Conservation (phyloP, 92 coral and sea anemone genomes). For the Bergia sp. region DNA sequence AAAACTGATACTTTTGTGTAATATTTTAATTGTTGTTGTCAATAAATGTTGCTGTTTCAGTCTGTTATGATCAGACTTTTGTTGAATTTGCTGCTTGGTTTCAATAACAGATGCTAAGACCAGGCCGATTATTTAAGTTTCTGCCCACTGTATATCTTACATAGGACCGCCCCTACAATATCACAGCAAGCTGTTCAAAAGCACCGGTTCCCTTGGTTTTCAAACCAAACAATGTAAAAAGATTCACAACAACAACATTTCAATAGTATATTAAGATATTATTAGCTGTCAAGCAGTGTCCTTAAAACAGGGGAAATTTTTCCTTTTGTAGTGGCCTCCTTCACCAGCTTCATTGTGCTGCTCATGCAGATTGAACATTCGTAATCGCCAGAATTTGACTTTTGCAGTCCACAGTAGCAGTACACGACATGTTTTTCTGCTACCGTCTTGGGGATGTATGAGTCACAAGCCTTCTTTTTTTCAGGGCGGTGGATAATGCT, state of each 20-base stretch:
- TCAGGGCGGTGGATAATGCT: slow-evolving; percentile 27
- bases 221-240: slow-evolving; percentile 38
- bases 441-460: slow-evolving; percentile 65
- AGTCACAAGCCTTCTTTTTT: slow-evolving; percentile 49
- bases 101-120: slow-evolving; percentile 31
- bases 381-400: slow-evolving; percentile 37
- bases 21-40: slow-evolving; percentile 39
- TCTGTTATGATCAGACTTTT: slow-evolving; percentile 25
- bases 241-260: slow-evolving; percentile 22
- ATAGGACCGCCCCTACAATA: slow-evolving; percentile 1
- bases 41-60: slow-evolving; percentile 25
- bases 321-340: slow-evolving; percentile 34
- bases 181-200: slow-evolving; percentile 44
- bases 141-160: background rate
- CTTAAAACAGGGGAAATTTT: slow-evolving; percentile 25
- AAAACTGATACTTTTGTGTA: slow-evolving; percentile 37
- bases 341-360: slow-evolving; percentile 45
- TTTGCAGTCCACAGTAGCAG: slow-evolving; percentile 67
- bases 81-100: slow-evolving; percentile 24
- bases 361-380: slow-evolving; percentile 41
- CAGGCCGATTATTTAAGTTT: slow-evolving; percentile 39
- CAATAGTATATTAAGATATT: slow-evolving; percentile 17
- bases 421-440: slow-evolving; percentile 28
- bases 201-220: slow-evolving; percentile 38
- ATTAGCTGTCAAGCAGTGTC: slow-evolving; percentile 40